Evolutionary conservation across 2,888 invertebrate genomes (phyloP).

Genomic region (Lepidocyrtinus sp.): DNA sequence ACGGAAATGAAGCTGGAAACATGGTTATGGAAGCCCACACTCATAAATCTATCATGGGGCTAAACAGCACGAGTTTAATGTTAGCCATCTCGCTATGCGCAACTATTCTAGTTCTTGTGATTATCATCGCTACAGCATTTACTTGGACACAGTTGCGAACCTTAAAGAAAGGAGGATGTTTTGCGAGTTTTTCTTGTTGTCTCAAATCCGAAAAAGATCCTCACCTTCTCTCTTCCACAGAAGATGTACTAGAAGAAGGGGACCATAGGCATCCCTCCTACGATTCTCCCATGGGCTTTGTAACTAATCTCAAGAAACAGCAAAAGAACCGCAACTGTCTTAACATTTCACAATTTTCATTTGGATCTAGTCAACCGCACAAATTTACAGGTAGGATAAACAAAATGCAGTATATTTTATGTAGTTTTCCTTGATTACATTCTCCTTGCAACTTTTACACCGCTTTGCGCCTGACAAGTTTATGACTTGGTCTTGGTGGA

Average conservation of each 20-base stretch:
- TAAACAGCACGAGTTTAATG: conserved; percentile 65
- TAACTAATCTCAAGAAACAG: background rate
- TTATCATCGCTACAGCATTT: conserved; percentile 56
- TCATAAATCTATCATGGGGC: conserved; percentile 61
- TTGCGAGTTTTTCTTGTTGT: conserved; percentile 23
- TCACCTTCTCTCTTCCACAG: conserved; percentile 39
- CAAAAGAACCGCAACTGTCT: background rate
- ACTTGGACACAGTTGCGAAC: conserved; percentile 53
- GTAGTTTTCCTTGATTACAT: too few relatives aligned
- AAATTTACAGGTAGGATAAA: too few relatives aligned
- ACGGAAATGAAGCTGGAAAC: conserved; percentile 15
- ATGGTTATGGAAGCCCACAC: too few relatives aligned
- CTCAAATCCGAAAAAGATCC: conserved; percentile 31
- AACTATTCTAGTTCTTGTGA: conserved; percentile 55
- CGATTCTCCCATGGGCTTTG: background rate
- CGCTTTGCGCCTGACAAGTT: too few relatives aligned
- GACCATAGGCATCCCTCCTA: background rate
- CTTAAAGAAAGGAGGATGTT: conserved; percentile 21
- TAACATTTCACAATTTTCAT: too few relatives aligned
- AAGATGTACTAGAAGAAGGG: conserved; percentile 4
- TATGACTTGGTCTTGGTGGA: too few relatives aligned
- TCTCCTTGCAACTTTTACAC: too few relatives aligned
- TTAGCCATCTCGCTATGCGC: conserved; percentile 58
- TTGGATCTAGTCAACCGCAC: too few relatives aligned
- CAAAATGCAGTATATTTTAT: too few relatives aligned